Evolutionary conservation across 1,140 invertebrate genomes (phyloP).

Genomic region (Nilaparvata lugens): DNA sequence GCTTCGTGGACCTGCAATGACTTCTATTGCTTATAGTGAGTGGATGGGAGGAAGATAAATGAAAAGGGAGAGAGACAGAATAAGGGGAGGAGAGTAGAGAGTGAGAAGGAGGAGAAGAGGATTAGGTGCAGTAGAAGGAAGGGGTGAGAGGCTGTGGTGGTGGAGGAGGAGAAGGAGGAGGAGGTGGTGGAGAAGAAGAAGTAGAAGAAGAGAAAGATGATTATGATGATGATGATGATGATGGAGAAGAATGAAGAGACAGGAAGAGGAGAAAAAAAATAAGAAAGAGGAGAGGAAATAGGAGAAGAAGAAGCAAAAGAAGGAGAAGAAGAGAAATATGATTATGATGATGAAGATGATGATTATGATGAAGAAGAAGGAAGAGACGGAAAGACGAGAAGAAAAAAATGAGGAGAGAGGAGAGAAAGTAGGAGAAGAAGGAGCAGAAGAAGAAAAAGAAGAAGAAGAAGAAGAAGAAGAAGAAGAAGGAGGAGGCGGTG

Average conservation of each 20-base stretch:
- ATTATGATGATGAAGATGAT: too few species aligned
- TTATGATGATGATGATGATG: too few species aligned
- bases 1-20: too few species aligned
- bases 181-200: not conserved
- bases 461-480: too few species aligned
- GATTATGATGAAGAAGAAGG: slow-evolving; percentile 7
- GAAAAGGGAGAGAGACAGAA: not conserved
- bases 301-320: not conserved
- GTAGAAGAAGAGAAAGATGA: not conserved
- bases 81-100: not conserved
- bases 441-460: not conserved
- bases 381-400: too few species aligned
- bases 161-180: not conserved
- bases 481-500: too few species aligned
- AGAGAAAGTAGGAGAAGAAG: too few species aligned
- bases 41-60: not conserved
- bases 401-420: too few species aligned
- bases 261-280: not conserved
- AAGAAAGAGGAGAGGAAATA: not conserved
- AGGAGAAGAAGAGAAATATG: not conserved
- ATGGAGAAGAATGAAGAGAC: too few species aligned
- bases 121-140: too few species aligned
- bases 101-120: not conserved
- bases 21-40: not conserved
- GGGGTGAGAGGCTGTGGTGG: not conserved